Evolutionary conservation across 2,888 invertebrate species (phyloP).

Genomic region (Andrena trimmerana): DNA sequence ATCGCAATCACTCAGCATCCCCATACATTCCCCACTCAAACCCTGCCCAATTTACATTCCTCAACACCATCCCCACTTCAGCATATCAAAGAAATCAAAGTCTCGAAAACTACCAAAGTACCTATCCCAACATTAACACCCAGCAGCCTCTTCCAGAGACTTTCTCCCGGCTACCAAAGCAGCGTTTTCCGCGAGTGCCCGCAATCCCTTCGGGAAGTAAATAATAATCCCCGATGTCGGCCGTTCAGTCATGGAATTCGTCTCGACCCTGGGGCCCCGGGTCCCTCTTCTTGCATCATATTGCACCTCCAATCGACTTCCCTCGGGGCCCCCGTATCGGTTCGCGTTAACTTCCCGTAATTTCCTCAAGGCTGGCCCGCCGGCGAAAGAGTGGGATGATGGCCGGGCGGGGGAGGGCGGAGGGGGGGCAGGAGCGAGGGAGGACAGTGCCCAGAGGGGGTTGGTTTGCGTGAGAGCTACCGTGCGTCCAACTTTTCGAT

Average conservation of each 20-base stretch:
- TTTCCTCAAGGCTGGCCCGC: constrained; percentile 51
- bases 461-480: constrained; percentile 71
- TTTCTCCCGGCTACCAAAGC: too few species aligned
- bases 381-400: constrained; percentile 1
- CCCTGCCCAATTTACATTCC: too few species aligned
- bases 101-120: too few species aligned
- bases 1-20: too few species aligned
- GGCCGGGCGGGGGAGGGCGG: neutral
- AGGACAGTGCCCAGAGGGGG: constrained; percentile 10
- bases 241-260: neutral
- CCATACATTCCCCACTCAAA: too few species aligned
- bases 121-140: too few species aligned
- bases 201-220: neutral
- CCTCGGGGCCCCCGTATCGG: constrained; percentile 19
- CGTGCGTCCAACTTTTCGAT: constrained; percentile 71
- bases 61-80: too few species aligned
- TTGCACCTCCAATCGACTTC: constrained; percentile 19
- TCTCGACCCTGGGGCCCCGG: neutral
- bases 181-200: too few species aligned
- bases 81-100: too few species aligned
- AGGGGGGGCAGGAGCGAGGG: neutral
- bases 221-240: neutral
- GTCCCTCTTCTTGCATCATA: constrained; percentile 10
- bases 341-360: constrained; percentile 35
- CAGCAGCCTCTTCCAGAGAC: too few species aligned